Conservation (phyloP, 2,113 vertebrate genomes). For the Pipra filicauda region DNA sequence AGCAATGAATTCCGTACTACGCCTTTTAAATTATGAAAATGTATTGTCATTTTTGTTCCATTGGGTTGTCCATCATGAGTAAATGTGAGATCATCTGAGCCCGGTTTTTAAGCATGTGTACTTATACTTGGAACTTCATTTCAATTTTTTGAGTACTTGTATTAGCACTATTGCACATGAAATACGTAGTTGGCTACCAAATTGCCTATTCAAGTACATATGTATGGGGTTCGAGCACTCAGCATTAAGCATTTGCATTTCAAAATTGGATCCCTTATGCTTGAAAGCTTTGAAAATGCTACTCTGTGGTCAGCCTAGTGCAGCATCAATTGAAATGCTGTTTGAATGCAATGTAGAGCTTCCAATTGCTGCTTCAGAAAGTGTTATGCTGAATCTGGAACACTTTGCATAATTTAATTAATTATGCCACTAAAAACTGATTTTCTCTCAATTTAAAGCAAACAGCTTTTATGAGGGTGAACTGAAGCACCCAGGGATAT, state of each 20-base stretch:
- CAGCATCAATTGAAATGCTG: conserved; percentile 32
- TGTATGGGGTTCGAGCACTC: conserved; percentile 17
- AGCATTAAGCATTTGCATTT: conserved; percentile 48
- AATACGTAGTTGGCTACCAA: not conserved
- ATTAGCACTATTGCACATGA: not conserved
- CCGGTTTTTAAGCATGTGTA: not conserved
- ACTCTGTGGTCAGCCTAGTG: not conserved
- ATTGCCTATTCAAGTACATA: conserved; percentile 21
- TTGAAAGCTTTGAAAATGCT: conserved; percentile 53
- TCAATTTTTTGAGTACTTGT: not conserved
- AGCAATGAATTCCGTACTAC: not conserved
- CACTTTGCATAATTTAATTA: conserved; percentile 69
- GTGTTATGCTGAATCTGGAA: conserved; percentile 44
- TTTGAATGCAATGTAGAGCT: conserved; percentile 43
- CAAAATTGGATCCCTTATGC: conserved; percentile 47
- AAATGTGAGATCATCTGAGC: not conserved
- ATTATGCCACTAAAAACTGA: conserved; percentile 62
- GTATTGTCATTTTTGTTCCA: not conserved
- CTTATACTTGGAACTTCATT: not conserved
- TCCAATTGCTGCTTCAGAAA: conserved; percentile 47
- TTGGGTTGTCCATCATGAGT: not conserved
- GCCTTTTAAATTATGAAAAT: not conserved
- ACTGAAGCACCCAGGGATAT: conserved; percentile 52
- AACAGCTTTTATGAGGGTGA: conserved; percentile 57
- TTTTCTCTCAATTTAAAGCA: conserved; percentile 63